Evolutionary conservation across 2,113 vertebrate genomes (phyloP).

Genomic region (Dromas ardeola): DNA sequence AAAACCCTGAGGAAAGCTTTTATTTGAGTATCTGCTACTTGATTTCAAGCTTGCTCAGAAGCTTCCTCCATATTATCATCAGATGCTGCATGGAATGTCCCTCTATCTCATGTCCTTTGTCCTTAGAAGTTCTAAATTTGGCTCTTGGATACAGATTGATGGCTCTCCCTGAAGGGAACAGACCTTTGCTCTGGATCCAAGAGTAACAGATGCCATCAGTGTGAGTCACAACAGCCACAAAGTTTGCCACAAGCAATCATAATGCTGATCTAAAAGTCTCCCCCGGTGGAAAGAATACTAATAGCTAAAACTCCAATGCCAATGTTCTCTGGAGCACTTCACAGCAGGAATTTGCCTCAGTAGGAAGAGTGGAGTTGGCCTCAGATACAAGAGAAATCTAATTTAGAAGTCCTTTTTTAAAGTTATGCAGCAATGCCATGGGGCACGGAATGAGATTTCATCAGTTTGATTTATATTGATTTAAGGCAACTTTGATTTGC

Average conservation of each 20-base stretch:
- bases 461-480: not conserved
- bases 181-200: constrained; percentile 28
- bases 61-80: not conserved
- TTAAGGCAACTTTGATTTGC: not conserved
- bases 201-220: constrained; percentile 34
- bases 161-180: constrained; percentile 1
- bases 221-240: constrained; percentile 38
- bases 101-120: not conserved
- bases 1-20: not conserved
- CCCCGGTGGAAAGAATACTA: not conserved
- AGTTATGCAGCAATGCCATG: not conserved
- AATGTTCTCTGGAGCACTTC: not conserved
- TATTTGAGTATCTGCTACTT: not conserved
- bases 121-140: constrained; percentile 6
- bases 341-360: not conserved
- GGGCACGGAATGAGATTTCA: not conserved
- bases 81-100: not conserved
- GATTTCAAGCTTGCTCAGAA: not conserved
- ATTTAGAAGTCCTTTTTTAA: not conserved
- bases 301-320: not conserved
- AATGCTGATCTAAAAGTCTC: not conserved
- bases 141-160: not conserved
- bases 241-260: constrained; percentile 32
- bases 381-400: not conserved
- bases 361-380: not conserved